These are phyloP conservation scores for Babyrousa celebensis DNA, from an alignment of 2,797 vertebrate genomes.

Conservation along the genomic window DNA sequence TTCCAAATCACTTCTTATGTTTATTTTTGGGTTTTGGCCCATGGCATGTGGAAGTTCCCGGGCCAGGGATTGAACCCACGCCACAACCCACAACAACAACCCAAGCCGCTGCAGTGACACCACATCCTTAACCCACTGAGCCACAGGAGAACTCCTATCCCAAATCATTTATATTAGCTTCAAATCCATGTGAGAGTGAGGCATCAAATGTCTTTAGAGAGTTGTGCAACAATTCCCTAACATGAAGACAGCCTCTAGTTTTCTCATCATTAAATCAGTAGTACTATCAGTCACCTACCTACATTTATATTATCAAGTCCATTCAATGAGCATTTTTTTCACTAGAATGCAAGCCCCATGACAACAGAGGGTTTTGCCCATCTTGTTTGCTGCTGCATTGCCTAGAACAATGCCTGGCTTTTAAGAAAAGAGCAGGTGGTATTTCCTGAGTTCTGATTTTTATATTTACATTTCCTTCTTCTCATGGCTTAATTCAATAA, in stretches of 20 bases:
- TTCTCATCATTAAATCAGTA: conserved; percentile 42
- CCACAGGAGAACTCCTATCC: too few species aligned
- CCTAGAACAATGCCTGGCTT: neutral
- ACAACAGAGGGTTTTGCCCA: neutral
- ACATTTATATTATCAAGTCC: neutral
- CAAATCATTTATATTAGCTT: conserved; percentile 13
- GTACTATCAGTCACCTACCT: neutral
- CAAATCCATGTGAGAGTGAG: neutral
- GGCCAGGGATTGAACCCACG: too few species aligned
- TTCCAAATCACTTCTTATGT: neutral
- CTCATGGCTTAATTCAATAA: conserved; percentile 24
- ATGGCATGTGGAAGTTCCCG: too few species aligned
- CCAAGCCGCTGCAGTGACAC: too few species aligned
- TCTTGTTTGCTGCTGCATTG: conserved; percentile 41
- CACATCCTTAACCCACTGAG: too few species aligned
- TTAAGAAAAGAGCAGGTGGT: conserved; percentile 9
- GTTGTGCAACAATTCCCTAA: neutral
- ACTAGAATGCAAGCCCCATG: neutral
- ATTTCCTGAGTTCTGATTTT: conserved; percentile 33
- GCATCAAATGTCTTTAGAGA: neutral
- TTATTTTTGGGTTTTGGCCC: too few species aligned
- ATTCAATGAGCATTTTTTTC: neutral
- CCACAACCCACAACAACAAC: too few species aligned
- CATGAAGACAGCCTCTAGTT: neutral
- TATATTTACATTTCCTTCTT: conserved; percentile 41